Percentiles rank a stretch among this genome's conserved stretches.
Evolutionary conservation across 2,888 invertebrate genomes (phyloP).

Genomic region (Dryobotodes eremita): DNA sequence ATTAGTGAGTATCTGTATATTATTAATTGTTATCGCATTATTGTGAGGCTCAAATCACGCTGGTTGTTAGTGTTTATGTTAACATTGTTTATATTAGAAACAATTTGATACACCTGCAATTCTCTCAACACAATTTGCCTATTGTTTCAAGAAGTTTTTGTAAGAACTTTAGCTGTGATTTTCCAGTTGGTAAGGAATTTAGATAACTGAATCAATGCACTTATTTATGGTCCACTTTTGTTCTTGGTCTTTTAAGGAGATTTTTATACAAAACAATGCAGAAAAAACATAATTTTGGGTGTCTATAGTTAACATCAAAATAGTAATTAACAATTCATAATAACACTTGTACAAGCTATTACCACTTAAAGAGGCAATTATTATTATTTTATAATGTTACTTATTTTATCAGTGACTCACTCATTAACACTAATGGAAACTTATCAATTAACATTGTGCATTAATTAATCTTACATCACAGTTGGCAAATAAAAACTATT

Average conservation of each 20-base stretch:
- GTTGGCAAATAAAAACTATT: slow-evolving; percentile 14
- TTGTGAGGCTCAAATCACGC: slow-evolving; percentile 18
- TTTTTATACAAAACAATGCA: background rate
- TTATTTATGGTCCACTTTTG: background rate
- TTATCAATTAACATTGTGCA: slow-evolving; percentile 7
- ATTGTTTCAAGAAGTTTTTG: slow-evolving; percentile 2
- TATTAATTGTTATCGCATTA: slow-evolving; percentile 40
- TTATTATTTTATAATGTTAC: background rate
- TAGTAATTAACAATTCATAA: slow-evolving; percentile 1
- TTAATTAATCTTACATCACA: slow-evolving; percentile 4
- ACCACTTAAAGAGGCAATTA: background rate
- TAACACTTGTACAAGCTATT: slow-evolving; percentile 26
- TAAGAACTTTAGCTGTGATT: background rate
- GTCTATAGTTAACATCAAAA: background rate
- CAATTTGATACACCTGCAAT: background rate
- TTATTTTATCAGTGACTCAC: slow-evolving; percentile 7
- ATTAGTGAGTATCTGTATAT: slow-evolving; percentile 33
- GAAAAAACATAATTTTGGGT: background rate
- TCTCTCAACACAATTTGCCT: background rate
- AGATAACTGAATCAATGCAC: background rate
- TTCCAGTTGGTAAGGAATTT: background rate
- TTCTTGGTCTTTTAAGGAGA: background rate
- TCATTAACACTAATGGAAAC: background rate
- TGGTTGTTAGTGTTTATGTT: slow-evolving; percentile 26
- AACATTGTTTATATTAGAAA: slow-evolving; percentile 17